Evolutionary conservation across 1,140 invertebrate genomes (phyloP).

Genomic region (Zaprionus inermis): DNA sequence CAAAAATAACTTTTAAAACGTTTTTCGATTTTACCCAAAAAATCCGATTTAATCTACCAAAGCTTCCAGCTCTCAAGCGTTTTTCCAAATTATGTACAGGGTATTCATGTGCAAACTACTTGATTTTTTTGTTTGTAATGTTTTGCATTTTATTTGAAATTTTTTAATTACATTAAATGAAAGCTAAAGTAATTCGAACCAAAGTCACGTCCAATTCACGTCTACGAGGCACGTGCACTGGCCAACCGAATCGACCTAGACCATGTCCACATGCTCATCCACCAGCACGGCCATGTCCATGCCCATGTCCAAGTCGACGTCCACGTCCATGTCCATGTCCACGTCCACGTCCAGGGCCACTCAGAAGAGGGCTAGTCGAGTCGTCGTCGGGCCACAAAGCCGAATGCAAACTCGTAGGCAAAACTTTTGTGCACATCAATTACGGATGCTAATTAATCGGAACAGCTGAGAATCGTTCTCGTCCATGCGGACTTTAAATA

Average conservation of each 20-base stretch:
- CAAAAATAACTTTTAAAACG: no score
- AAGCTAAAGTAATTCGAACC: constrained; percentile 81
- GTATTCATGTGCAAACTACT: background rate
- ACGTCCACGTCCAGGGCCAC: constrained; percentile 52
- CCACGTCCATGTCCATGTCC: constrained; percentile 29
- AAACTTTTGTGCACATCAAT: constrained; percentile 81
- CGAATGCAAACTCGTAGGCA: constrained; percentile 65
- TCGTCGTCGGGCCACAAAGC: constrained; percentile 48
- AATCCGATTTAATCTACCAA: no score
- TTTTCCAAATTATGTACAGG: background rate
- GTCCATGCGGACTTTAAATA: constrained; percentile 34
- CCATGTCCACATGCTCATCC: constrained; percentile 33
- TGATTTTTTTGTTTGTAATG: constrained; percentile 16
- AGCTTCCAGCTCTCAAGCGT: no score
- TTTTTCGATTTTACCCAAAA: no score
- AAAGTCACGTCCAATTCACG: constrained; percentile 71
- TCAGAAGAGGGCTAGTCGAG: constrained; percentile 45
- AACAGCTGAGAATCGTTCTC: constrained; percentile 60
- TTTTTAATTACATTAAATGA: constrained; percentile 83
- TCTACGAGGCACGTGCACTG: constrained; percentile 57
- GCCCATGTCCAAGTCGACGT: constrained; percentile 41
- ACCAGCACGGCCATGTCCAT: constrained; percentile 13
- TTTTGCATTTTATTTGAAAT: constrained; percentile 62
- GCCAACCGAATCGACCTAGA: constrained; percentile 16
- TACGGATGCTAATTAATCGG: constrained; percentile 83